Evolutionary conservation across 2,888 invertebrate genomes (phyloP), one percentile per base, ranked within the genome.

Genomic region (Agapostemon virescens): DNA sequence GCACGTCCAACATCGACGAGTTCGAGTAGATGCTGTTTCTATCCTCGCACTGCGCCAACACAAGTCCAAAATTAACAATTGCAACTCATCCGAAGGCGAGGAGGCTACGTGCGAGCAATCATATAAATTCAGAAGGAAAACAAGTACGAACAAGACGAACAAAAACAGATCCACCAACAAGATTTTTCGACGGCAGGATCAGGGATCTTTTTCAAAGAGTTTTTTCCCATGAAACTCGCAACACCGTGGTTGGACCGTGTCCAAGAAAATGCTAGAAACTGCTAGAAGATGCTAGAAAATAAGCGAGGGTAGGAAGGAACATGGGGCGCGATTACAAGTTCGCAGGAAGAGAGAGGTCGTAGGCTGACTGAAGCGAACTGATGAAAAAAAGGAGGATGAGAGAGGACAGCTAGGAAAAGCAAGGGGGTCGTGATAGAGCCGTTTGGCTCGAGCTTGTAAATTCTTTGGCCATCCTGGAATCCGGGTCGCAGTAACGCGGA

Each of bases 391-490:
- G 26, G 49, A 71, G 63, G 36, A 33, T 61, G 23, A 45, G 55
- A 55, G 55, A 26, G 26, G 26, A 30, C 26, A 20, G 20, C 61
- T 30, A 30, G 61, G 61, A 61, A 61, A 61, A 61, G 61, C 2
- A 26, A 33, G 49, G 73, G 36, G 36, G 45, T n/a, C 52, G 66
- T 80, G 81, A 86, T 82, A 81, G 84, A 83, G 80, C 75, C 85
- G 86, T 90, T 91, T 91, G 90, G 90, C 90, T 90, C 88, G 77
- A 73, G 84, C 73, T 83, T 87, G 80, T 84, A 85, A 86, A 87
- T 86, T 89, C 88, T 91, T 61, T 90, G 90, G 90, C 89, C 87
- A 83, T 79, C 78, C 70, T 69, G 77, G 80, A 86, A 91, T 87
- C 85, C 87, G 84, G 88, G 88, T 87, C 90, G 88, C 74, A 75